Conservation (phyloP, 2,888 invertebrate species). For the Amiota communis region DNA sequence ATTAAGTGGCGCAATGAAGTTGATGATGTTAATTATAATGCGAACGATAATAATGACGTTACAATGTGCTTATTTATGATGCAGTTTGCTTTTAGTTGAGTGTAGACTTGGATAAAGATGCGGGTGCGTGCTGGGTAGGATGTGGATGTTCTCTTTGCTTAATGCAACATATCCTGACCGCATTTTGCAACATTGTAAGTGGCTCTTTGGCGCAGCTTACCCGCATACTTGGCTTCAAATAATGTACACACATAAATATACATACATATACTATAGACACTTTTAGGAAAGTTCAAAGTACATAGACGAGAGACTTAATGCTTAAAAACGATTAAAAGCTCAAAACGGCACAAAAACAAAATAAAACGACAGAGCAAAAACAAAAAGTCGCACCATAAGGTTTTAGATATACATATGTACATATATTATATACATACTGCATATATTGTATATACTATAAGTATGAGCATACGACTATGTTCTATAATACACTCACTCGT, state of each 20-base stretch:
- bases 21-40: not conserved
- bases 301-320: constrained; percentile 46
- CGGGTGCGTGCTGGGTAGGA: no score
- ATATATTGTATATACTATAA: no score
- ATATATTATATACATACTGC: not conserved
- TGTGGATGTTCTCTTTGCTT: no score
- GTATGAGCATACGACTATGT: not conserved
- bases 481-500: no score
- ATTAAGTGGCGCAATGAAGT: constrained; percentile 5
- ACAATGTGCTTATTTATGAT: not conserved
- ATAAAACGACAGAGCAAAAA: constrained; percentile 14
- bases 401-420: not conserved
- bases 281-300: constrained; percentile 24
- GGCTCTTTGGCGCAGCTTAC: constrained; percentile 49
- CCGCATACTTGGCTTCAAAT: constrained; percentile 1
- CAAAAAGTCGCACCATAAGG: not conserved
- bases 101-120: not conserved
- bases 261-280: constrained; percentile 40
- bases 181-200: constrained; percentile 42
- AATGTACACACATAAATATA: constrained; percentile 12
- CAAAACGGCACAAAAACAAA: constrained; percentile 32
- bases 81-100: not conserved
- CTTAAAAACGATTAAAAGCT: constrained; percentile 60
- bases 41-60: not conserved
- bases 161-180: no score